phyloP scores from a whole-genome alignment of 2,113 vertebrate genomes.

The Cyphomyrus plagiostoma region DNA sequence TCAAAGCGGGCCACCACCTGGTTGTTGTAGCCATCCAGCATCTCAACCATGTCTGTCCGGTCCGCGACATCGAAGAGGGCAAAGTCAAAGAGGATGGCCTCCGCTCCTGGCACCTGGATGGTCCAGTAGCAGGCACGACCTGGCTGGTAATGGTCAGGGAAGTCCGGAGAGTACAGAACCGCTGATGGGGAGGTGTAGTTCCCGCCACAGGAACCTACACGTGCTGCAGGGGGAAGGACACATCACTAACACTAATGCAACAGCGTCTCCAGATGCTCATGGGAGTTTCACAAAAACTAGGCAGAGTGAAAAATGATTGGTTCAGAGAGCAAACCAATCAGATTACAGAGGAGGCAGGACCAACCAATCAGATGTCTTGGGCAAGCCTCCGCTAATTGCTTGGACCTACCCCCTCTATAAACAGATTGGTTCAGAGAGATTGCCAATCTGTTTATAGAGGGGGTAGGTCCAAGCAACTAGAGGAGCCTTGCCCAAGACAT shows the following conservation, averaged over 20 bases:
- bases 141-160: constrained; percentile 77
- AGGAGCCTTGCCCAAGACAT: too few species aligned
- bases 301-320: too few species aligned
- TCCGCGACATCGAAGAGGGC: constrained; percentile 88
- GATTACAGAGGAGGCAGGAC: too few species aligned
- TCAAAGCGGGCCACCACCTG: constrained; percentile 78
- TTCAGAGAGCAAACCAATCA: too few species aligned
- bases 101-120: constrained; percentile 77
- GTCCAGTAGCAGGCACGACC: constrained; percentile 93
- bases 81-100: constrained; percentile 80
- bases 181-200: constrained; percentile 77
- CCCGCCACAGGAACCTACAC: constrained; percentile 84
- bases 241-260: neutral
- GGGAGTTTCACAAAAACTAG: too few species aligned
- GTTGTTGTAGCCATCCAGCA: constrained; percentile 82
- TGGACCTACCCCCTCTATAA: too few species aligned
- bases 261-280: neutral
- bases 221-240: constrained; percentile 57
- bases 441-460: too few species aligned
- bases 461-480: too few species aligned
- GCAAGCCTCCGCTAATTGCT: too few species aligned
- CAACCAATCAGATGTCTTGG: too few species aligned
- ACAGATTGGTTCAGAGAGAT: too few species aligned
- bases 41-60: constrained; percentile 89
- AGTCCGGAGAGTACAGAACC: constrained; percentile 93